Percentiles rank a stretch among this genome's conserved stretches.
Evolutionary conservation across 2,797 vertebrate genomes (phyloP).

Genomic region (Brotula barbata): DNA sequence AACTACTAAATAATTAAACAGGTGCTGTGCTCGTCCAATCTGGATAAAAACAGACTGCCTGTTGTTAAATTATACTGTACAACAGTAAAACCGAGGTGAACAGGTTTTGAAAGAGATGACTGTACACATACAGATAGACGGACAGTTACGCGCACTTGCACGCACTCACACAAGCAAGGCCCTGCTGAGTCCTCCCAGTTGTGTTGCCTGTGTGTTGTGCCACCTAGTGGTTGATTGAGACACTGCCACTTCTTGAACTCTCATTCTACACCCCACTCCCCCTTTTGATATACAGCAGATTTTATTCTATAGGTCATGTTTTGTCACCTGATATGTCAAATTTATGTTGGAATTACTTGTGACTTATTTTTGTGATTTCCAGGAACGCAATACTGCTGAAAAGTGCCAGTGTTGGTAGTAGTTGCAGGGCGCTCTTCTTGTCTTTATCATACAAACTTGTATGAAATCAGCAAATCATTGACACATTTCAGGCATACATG

Average conservation of each 20-base stretch:
- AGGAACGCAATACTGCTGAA: not conserved
- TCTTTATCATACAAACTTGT: not conserved
- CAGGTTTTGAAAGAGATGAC: constrained; percentile 52
- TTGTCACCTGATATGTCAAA: not conserved
- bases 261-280: not conserved
- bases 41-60: constrained; percentile 34
- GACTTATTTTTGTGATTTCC: no score
- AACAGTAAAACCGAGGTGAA: constrained; percentile 42
- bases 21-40: constrained; percentile 36
- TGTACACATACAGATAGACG: constrained; percentile 23
- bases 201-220: constrained; percentile 64
- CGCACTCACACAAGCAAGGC: constrained; percentile 20
- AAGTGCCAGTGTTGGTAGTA: not conserved
- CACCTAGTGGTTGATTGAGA: constrained; percentile 73
- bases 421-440: not conserved
- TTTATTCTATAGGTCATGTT: not conserved
- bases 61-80: constrained; percentile 53
- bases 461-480: not conserved
- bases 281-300: not conserved
- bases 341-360: no score
- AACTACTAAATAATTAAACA: constrained; percentile 38
- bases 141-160: constrained; percentile 32
- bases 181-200: constrained; percentile 20
- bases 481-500: not conserved
- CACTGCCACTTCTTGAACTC: constrained; percentile 12